These are phyloP conservation scores for Osedax frankpressi DNA, from an alignment of 2,888 invertebrate species.

Conservation along the genomic window DNA sequence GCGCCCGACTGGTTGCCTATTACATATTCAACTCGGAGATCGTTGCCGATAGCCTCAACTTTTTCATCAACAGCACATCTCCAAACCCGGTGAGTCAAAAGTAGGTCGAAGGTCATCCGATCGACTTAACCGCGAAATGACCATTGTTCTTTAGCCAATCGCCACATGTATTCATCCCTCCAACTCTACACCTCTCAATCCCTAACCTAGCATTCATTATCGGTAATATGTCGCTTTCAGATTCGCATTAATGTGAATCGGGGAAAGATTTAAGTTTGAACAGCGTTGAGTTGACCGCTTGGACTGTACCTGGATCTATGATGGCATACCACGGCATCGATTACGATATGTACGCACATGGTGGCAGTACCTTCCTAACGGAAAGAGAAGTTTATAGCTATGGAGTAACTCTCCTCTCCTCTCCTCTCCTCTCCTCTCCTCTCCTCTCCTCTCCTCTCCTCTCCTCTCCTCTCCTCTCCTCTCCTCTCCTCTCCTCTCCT, in stretches of 20 bases:
- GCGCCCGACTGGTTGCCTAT: conserved; percentile 77
- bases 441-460: background rate
- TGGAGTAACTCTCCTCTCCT: background rate
- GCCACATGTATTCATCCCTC: background rate
- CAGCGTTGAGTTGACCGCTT: conserved; percentile 79
- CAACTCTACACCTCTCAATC: background rate
- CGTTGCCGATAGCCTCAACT: conserved; percentile 81
- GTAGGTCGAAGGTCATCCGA: no score
- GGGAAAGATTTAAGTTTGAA: conserved; percentile 85
- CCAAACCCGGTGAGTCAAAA: conserved; percentile 62
- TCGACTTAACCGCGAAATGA: no score
- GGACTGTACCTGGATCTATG: conserved; percentile 83
- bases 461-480: background rate
- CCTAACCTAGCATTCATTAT: no score
- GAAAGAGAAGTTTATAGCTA: conserved; percentile 38
- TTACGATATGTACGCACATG: conserved; percentile 38
- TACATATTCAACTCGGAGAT: conserved; percentile 62
- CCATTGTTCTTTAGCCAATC: no score
- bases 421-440: background rate
- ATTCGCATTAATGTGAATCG: conserved; percentile 59
- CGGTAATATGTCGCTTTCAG: no score
- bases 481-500: background rate
- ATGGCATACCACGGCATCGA: conserved; percentile 74
- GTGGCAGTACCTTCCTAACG: conserved; percentile 38
- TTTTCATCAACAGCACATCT: conserved; percentile 87